phyloP scores from a whole-genome alignment of 1,140 invertebrate species.

The Drosophila pseudoananassae region DNA sequence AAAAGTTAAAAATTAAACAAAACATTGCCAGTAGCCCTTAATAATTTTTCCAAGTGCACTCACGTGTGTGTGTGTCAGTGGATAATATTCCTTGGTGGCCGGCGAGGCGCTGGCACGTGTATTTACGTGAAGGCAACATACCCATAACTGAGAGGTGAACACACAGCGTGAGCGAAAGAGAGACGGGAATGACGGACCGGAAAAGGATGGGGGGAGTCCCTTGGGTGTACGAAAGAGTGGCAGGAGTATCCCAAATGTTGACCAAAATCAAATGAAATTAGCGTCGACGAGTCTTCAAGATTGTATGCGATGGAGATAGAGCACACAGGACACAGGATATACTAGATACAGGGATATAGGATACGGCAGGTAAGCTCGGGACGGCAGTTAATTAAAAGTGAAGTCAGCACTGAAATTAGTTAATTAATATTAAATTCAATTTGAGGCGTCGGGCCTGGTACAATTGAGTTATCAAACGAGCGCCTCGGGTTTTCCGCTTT shows the following conservation, averaged over 20 bases:
- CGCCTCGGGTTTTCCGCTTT: constrained; percentile 41
- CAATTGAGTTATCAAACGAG: constrained; percentile 78
- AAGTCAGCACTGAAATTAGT: constrained; percentile 68
- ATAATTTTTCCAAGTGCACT: constrained; percentile 11
- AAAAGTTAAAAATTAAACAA: too few species aligned
- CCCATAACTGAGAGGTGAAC: constrained; percentile 29
- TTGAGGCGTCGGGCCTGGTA: constrained; percentile 31
- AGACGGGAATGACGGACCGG: neutral
- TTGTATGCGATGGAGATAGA: constrained; percentile 19
- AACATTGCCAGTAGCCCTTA: neutral
- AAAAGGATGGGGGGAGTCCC: neutral
- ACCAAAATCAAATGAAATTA: constrained; percentile 63
- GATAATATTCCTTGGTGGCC: constrained; percentile 53
- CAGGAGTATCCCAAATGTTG: constrained; percentile 38
- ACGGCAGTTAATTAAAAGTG: constrained; percentile 65
- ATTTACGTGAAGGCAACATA: constrained; percentile 59
- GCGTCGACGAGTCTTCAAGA: constrained; percentile 32
- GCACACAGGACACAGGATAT: constrained; percentile 4
- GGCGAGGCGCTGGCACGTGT: constrained; percentile 58
- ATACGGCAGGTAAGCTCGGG: neutral
- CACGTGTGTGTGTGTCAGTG: constrained; percentile 17
- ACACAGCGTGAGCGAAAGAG: neutral
- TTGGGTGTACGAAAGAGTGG: neutral
- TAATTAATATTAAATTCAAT: constrained; percentile 81
- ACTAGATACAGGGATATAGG: neutral